Evolutionary conservation across 2,113 vertebrate species (phyloP), one percentile per base, ranked within the genome.

Genomic region (Tachysurus fulvidraco): DNA sequence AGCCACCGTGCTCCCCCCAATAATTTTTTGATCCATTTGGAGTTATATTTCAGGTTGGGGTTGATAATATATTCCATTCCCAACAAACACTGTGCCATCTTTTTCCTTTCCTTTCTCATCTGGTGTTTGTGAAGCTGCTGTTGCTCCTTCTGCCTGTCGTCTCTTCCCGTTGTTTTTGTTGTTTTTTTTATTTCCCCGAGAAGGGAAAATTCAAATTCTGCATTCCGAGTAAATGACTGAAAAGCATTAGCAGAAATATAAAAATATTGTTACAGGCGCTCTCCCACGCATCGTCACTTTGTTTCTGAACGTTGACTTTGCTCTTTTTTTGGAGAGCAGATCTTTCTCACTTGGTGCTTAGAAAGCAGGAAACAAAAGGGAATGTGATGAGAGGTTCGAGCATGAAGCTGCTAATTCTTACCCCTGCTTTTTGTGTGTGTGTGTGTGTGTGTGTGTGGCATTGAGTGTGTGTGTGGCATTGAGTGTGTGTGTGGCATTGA

Each of bases 231-330:
- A 94, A 94, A 94, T 94, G 93, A 94, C 94, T 91, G 93, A 93
- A 94, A 93, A 91, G 88, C 90, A 93, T 93, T 94, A 94, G 94
- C 93, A 94, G 91, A 94, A 89, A 89, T 88, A 87, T 90, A 94
- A 93, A 94, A 94, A 95, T 93, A 94, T 93, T 92, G 93, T 92
- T 89, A 25, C 83, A 81, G 44, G 62, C 65, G 89, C 91, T 92
- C 94, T 94, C 95, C 95, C 93, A 95, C 94, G 91, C 92, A 57
- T 88, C 90, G 89, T 79, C 86, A 93, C 93, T 92, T 94, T 94
- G 92, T 93, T 94, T 92, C 92, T 93, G 92, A 94, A 94, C 93
- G 93, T 95, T 94, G 92, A 90, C 93, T 94, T 91, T 94, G 92
- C 93, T 94, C 89, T 91, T 77, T 25, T 74, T 74, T 23, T n/a